A percentile compares a stretch with the other conserved stretches of the same genome.
Evolutionary conservation across 2,113 vertebrate genomes (phyloP).

Genomic region (Nansenia antarctica): DNA sequence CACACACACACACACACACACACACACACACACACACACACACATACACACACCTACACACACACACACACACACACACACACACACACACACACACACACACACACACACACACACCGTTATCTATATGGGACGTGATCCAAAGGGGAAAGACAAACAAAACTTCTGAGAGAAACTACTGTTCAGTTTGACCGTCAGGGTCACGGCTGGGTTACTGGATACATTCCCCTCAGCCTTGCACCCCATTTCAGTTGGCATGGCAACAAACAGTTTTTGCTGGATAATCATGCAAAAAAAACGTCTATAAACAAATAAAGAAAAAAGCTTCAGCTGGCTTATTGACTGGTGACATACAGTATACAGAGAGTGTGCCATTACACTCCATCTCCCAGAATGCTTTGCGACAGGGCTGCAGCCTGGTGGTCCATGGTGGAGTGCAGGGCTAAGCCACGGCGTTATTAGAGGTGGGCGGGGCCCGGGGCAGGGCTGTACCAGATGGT

Average conservation of each 20-base stretch:
- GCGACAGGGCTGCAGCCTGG: slow-evolving; percentile 24
- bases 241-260: slow-evolving; percentile 49
- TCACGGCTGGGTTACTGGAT: slow-evolving; percentile 24
- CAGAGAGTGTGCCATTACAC: slow-evolving; percentile 17
- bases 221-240: slow-evolving; percentile 30
- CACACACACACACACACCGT: neutral
- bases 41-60: too few relatives aligned
- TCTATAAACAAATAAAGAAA: neutral
- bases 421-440: neutral
- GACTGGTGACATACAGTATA: neutral
- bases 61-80: neutral
- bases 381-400: slow-evolving; percentile 39
- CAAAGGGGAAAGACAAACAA: slow-evolving; percentile 2
- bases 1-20: slow-evolving; percentile 9
- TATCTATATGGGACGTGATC: neutral
- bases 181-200: slow-evolving; percentile 28
- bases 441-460: slow-evolving; percentile 41
- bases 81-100: slow-evolving; percentile 20
- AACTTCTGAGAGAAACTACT: neutral
- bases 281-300: too few relatives aligned
- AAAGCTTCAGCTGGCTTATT: neutral
- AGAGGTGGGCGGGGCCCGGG: slow-evolving; percentile 35
- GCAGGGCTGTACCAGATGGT: slow-evolving; percentile 45
- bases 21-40: neutral
- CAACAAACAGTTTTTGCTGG: slow-evolving; percentile 43